Evolutionary conservation across 2,797 vertebrate genomes (phyloP).

Genomic region (Poliocrania exsul): DNA sequence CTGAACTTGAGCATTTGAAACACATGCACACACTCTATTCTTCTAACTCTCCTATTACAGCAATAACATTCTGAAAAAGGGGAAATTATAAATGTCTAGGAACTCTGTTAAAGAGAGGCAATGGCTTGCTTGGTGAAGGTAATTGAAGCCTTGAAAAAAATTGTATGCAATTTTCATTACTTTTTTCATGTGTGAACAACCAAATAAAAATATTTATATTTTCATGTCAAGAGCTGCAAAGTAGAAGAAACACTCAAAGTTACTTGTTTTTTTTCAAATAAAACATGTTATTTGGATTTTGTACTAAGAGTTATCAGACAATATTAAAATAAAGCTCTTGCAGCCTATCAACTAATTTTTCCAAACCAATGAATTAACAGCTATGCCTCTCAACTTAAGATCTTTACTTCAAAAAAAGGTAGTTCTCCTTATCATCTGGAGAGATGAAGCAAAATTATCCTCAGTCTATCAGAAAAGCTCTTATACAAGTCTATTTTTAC

Average conservation of each 20-base stretch:
- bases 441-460: neutral
- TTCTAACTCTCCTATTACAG: neutral
- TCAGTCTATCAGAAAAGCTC: neutral
- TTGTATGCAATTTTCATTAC: neutral
- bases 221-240: neutral
- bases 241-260: neutral
- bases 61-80: neutral
- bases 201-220: neutral
- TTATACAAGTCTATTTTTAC: neutral
- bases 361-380: neutral
- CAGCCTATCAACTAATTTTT: neutral
- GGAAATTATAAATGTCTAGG: neutral
- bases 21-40: neutral
- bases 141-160: neutral
- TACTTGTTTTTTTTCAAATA: neutral
- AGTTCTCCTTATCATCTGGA: neutral
- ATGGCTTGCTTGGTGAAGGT: neutral
- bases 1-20: conserved; percentile 5
- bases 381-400: neutral
- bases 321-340: neutral
- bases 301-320: neutral
- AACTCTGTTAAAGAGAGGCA: neutral
- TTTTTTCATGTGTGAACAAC: neutral
- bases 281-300: neutral
- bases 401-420: neutral